Conservation (phyloP, 2,888 invertebrate genomes). For the Temnothorax rugatulus region DNA sequence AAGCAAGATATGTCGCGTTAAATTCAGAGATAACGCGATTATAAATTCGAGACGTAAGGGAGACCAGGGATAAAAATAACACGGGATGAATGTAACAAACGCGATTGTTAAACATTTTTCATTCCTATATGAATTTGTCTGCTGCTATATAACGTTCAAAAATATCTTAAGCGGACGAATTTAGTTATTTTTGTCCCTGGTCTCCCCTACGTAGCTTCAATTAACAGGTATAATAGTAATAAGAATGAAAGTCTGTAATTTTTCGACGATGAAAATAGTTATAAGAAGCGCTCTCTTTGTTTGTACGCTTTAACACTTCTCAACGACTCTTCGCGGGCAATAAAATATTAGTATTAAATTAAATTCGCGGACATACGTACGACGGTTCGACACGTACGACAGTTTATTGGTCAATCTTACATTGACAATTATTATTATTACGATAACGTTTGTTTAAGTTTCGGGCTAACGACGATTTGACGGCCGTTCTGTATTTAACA, state of each 20-base stretch:
- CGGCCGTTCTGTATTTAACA: slow-evolving; percentile 16
- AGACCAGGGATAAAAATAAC: no score
- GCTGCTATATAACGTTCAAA: no score
- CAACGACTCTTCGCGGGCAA: slow-evolving; percentile 6
- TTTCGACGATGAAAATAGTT: slow-evolving; percentile 19
- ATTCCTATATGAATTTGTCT: no score
- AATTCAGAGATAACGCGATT: neutral
- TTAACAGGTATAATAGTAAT: slow-evolving; percentile 8
- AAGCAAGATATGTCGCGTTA: neutral
- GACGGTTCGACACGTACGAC: slow-evolving; percentile 5
- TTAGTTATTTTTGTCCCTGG: no score
- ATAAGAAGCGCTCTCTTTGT: slow-evolving; percentile 2
- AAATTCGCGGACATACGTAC: slow-evolving; percentile 16
- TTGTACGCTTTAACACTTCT: slow-evolving; percentile 30
- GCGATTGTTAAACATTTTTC: no score
- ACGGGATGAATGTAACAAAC: no score
- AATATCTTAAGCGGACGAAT: no score
- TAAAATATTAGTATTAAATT: slow-evolving; percentile 44
- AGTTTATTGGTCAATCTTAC: slow-evolving; percentile 37
- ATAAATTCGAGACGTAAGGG: no score
- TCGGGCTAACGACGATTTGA: slow-evolving; percentile 18
- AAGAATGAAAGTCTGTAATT: slow-evolving; percentile 3
- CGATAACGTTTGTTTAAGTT: slow-evolving; percentile 17
- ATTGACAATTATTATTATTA: slow-evolving; percentile 39
- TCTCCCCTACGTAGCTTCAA: neutral